Evolutionary conservation across 1,140 invertebrate genomes (phyloP), one percentile per base, ranked within the genome.

Genomic region (Psilanteris sp.): DNA sequence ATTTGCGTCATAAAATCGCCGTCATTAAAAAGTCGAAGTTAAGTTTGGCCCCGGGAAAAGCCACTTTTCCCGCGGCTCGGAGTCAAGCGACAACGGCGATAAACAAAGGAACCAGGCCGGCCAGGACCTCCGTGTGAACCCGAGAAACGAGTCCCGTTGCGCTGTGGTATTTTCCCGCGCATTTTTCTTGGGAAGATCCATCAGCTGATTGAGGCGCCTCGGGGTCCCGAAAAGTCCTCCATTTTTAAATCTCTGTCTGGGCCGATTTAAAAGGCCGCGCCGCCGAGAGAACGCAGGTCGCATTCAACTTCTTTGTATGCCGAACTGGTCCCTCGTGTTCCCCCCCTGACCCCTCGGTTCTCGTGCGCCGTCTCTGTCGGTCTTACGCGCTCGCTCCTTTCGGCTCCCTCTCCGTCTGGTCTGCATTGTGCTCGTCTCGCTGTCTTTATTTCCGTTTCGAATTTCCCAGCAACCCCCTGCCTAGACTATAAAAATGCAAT

Each of bases 401-500:
- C 37, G 18, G 15, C 27, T 10, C 14, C n/a, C 34, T 9, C 16
- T 10, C 9, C 13, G n/a, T 31, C 22, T 27, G n/a, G n/a, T n/a
- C n/a, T n/a, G n/a, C 31, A 0, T 13, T n/a, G 0, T 50, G n/a
- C 10, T 3, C 41, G n/a, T n/a, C n/a, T n/a, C n/a, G n/a, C 44
- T 36, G 14, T 54, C 46, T 32, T 34, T 27, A 46, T 55, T 46
- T 72, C 67, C 57, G 67, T 62, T 62, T 62, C 26, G 29, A 72
- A 36, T 72, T 72, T 72, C 67, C 67, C 67, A 67, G 50, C 62
- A 72, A 55, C 57, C 67, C 57, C 67, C 67, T 39, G 67, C 39
- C 32, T 72, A 16, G 67, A 55, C 67, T 57, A 62, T 72, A 72
- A 72, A 72, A 72, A 62, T 72, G 57, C 67, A 72, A 72, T 72